Base-by-base conservation (phyloP, 2,113 vertebrate genomes). In the Sarotherodon lohbergeri region DNA sequence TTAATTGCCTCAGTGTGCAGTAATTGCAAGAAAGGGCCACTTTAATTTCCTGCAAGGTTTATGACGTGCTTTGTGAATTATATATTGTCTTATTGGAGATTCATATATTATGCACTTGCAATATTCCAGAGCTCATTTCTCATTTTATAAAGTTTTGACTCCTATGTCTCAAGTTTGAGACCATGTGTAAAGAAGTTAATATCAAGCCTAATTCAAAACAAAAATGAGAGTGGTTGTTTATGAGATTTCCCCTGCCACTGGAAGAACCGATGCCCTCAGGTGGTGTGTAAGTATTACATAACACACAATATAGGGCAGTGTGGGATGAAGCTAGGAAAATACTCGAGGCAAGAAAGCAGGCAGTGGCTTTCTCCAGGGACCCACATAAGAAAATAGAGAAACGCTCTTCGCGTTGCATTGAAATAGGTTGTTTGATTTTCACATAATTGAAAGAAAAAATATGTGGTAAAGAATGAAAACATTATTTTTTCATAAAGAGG, bases 141-240 rank as follows among this genome's bases (percentile, higher is more conserved):
- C 11, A 34, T 43, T 83, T 91, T 39, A 92, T 86, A 88, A 92
- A 93, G 86, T 90, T 93, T 91, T 61, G 32, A 84, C 10, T 85
- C 36, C 6, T 32, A 7, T 36, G 29, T 80, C 39, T 57, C 10
- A 89, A 92, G 54, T 88, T 91, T 88, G 66, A 87, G 82, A 90
- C 14, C 59, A 41, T 57, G 71, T 73, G 46, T 84, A 81, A 81
- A 91, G 86, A 92, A 82, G 89, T 91, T 94, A 89, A 94, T 90
- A 83, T 89, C 57, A 84, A 85, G 48, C 88, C 46, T 86, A 86
- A 86, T 90, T 84, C 86, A 79, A 90, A 87, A 93, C 57, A 87
- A 89, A 88, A 92, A 88, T 82, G 57, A 82, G 17, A 86, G 59
- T 73, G 68, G 88, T 87, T 93, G 93, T 94, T 94, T 93, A 92